Evolutionary conservation across 2,113 vertebrate genomes (phyloP), one percentile per base, ranked within the genome.

Genomic region (Oncorhynchus mykiss): DNA sequence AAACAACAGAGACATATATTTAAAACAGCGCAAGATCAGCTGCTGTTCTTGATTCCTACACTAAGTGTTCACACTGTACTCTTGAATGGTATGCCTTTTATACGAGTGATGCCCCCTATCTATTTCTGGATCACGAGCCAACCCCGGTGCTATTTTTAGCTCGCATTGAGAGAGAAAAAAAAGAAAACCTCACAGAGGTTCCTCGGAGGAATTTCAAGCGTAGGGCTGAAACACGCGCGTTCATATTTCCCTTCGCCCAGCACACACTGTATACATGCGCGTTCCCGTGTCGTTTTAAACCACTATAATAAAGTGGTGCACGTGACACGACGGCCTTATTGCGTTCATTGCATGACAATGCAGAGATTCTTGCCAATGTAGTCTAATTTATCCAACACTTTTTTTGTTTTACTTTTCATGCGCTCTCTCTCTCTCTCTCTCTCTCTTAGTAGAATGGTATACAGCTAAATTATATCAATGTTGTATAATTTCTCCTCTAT

Each of bases 121-220:
- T 99, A 99, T 99, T 99, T 99, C 94, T 97, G 96, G 97, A 96
- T 95, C 95, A 92, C 95, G 94, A 96, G 96, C 96, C 96, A 96
- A 95, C 95, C 95, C 95, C 93, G 95, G 91, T 96, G 95, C 96
- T 98, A 98, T 98, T 98, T 97, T 97, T 97, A 99, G 96, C 94
- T 90, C 92, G 93, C 92, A 93, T 95, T 91, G 92, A 93, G 92
- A 93, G 92, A 89, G 86, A 27, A 85, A 93, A 93, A 95, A 95
- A 92, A 94, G 91, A 85, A 94, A 94, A 94, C 93, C 94, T 95
- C 93, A 94, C 95, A 96, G 96, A 96, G 95, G 94, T 95, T 95
- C 95, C 94, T 96, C 88, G 90, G 92, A 94, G 95, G 95, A 96
- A 96, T 95, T 92, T 93, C 94, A 93, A 88, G 90, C 95, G 92